Base-by-base conservation (phyloP, 2,888 invertebrate species). In the Leptarthrus brevirostris region DNA sequence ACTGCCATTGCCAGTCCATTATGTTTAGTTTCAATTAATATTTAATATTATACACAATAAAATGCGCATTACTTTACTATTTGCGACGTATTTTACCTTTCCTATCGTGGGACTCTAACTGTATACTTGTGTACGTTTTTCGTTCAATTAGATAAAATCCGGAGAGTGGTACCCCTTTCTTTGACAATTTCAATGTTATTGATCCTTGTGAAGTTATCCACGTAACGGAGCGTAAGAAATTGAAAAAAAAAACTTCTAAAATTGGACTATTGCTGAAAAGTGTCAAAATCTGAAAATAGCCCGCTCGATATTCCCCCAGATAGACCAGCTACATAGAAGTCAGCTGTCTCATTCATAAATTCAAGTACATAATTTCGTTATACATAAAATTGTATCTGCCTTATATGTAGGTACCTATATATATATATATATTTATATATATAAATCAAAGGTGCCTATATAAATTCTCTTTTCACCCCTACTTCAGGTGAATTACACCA, bases 321-420 rank as follows among this genome's bases (percentile, higher is more conserved):
- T 66, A 66, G 16, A 66, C 24, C 49, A 30, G 66, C 22, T 47
- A 66, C 26, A 66, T 66, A 66, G 16, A 44, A 66, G 66, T 66
- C 66, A 66, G 66, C 66, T 66, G 66, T 66, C 66, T 66, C 66
- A 66, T 66, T 66, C 66, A 66, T 66, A 66, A 66, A 49, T 47
- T 4, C 24, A 16, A 47, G 26, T 26, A 47, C 24, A 47, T 47
- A 66, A 40, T 20, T 40, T 22, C 18, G 40, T 20, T 61, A 40
- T 54, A 16, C 52, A 52, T 52, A 52, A 16, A 20, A 3, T 10
- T 1, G 52, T 52, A 52, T 52, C 4, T 20, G 3, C 5, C n/a
- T 6, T 30, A 30, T 30, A 30, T 30, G 8, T 18, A 20, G 12
- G 52, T 52, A 52, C 30, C 20, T 16, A 36, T 61, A 61, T 18